Conservation (phyloP, 2,797 vertebrate genomes). For the Sebastes matsubarae region DNA sequence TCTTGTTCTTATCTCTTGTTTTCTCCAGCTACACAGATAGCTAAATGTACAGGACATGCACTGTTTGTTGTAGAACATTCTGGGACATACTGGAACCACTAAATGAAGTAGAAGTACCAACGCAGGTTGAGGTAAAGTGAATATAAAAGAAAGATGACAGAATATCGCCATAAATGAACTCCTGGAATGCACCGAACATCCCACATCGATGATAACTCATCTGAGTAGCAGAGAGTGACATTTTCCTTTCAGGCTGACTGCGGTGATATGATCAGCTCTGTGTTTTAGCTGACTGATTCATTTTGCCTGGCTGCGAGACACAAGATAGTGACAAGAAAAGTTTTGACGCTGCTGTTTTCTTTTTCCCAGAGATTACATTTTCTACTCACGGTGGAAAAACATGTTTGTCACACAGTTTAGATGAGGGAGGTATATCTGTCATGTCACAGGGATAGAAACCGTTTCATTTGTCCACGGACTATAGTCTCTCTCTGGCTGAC, state of each 20-base stretch:
- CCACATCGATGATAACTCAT: background rate
- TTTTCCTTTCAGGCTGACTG: constrained; percentile 1
- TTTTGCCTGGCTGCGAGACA: constrained; percentile 6
- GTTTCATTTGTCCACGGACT: background rate
- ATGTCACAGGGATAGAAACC: background rate
- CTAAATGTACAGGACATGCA: background rate
- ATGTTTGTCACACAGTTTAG: background rate
- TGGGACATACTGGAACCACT: background rate
- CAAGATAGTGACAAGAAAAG: background rate
- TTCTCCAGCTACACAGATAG: background rate
- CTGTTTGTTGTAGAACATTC: background rate
- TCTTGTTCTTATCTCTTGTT: background rate
- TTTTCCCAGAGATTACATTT: background rate
- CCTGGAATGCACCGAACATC: background rate
- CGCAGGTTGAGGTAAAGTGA: background rate
- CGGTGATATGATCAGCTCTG: constrained; percentile 1
- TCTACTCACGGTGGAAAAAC: background rate
- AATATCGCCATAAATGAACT: background rate
- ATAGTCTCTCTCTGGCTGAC: background rate
- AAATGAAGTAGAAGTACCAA: background rate
- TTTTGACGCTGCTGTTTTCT: background rate
- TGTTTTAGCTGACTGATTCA: constrained; percentile 12
- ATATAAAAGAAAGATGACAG: background rate
- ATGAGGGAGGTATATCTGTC: background rate
- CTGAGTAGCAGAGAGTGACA: background rate